phyloP scores from a whole-genome alignment of 1,140 invertebrate species.

The Lasioglossum baleicum region DNA sequence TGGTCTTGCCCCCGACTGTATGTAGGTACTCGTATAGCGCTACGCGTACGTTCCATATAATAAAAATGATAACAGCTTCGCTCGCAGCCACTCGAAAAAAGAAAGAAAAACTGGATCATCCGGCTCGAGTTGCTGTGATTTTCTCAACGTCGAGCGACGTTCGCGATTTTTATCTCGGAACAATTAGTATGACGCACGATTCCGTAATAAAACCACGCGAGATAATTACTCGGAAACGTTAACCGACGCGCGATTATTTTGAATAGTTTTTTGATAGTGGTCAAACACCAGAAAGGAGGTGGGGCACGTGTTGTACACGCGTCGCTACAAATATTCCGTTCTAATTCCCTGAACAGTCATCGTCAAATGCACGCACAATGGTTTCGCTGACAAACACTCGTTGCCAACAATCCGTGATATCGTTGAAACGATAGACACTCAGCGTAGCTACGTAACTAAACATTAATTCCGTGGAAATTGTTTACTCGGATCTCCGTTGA shows the following conservation, averaged over 20 bases:
- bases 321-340: slow-evolving; percentile 24
- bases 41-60: slow-evolving; percentile 18
- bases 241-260: too few species aligned
- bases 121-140: not conserved
- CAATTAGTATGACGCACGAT: too few species aligned
- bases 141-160: not conserved
- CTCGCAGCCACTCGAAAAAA: not conserved
- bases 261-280: not conserved
- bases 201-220: too few species aligned
- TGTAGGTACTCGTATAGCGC: not conserved
- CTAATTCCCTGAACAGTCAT: slow-evolving; percentile 32
- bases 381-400: slow-evolving; percentile 26
- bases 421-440: slow-evolving; percentile 31
- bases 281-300: too few species aligned
- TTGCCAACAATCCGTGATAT: slow-evolving; percentile 17
- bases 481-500: not conserved
- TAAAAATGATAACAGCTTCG: slow-evolving; percentile 22
- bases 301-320: not conserved
- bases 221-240: too few species aligned
- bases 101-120: slow-evolving; percentile 11
- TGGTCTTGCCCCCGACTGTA: too few species aligned
- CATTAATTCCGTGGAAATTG: not conserved
- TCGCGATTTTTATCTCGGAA: too few species aligned
- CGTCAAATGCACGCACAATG: slow-evolving; percentile 25
- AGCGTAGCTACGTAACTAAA: not conserved